phyloP scores from a whole-genome alignment of 2,797 vertebrate species.

The Enteromius afrohamiltoni region DNA sequence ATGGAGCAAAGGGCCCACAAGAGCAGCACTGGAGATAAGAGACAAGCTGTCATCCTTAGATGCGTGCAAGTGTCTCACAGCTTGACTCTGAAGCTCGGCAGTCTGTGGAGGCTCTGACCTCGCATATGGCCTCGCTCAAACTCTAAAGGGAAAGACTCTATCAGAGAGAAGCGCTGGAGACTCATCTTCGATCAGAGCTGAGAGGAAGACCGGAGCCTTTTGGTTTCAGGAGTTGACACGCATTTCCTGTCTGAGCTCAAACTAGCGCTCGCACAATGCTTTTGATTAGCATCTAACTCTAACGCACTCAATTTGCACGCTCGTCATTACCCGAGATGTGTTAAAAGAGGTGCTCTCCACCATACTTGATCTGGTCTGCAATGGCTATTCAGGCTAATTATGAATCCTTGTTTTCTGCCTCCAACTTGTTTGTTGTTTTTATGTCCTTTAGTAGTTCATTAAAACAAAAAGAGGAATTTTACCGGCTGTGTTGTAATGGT shows the following conservation, averaged over 20 bases:
- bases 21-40: constrained; percentile 63
- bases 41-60: constrained; percentile 63
- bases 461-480: constrained; percentile 28
- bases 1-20: constrained; percentile 41
- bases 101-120: constrained; percentile 48
- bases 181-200: constrained; percentile 33
- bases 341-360: constrained; percentile 14
- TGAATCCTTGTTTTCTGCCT: constrained; percentile 33
- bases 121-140: constrained; percentile 54
- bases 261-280: constrained; percentile 44
- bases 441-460: constrained; percentile 43
- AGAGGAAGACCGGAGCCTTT: constrained; percentile 19
- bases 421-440: constrained; percentile 47
- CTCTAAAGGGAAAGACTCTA: constrained; percentile 59
- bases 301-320: constrained; percentile 26
- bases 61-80: constrained; percentile 47
- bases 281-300: constrained; percentile 60
- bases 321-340: constrained; percentile 51
- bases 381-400: constrained; percentile 45
- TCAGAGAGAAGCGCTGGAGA: constrained; percentile 57
- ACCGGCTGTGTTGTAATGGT: constrained; percentile 41
- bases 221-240: constrained; percentile 21
- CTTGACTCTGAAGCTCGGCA: constrained; percentile 52
- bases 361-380: constrained; percentile 41
- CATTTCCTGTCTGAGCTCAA: constrained; percentile 11